phyloP scores from a whole-genome alignment of 2,888 invertebrate species.

The Oasisia sp. region DNA sequence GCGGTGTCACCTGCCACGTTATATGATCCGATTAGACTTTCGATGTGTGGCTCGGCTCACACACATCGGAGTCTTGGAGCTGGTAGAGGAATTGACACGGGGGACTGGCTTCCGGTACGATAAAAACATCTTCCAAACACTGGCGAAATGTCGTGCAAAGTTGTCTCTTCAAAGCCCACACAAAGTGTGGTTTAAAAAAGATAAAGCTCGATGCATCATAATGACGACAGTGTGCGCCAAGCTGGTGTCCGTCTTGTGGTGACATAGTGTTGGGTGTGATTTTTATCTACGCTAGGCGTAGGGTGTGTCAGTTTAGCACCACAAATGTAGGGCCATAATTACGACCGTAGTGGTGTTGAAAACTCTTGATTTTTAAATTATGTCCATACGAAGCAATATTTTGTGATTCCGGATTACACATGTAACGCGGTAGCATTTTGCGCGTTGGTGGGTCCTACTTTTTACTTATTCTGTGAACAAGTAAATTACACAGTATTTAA shows the following conservation, averaged over 20 bases:
- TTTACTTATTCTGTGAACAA: too few species aligned
- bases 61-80: background rate
- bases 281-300: background rate
- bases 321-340: background rate
- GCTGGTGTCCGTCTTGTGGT: background rate
- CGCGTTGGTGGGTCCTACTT: background rate
- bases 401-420: background rate
- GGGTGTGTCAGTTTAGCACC: background rate
- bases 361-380: too few species aligned
- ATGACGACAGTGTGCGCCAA: background rate
- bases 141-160: background rate
- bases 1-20: background rate
- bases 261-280: background rate
- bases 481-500: too few species aligned
- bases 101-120: background rate
- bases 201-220: background rate
- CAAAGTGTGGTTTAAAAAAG: too few species aligned
- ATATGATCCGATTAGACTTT: background rate
- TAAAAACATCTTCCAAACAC: background rate
- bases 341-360: too few species aligned
- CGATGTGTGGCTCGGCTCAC: background rate
- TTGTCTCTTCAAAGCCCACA: too few species aligned
- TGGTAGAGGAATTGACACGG: background rate
- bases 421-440: background rate
- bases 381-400: background rate